Base-by-base conservation (phyloP, 2,888 invertebrate species). In the Drosophila setosimentum region DNA sequence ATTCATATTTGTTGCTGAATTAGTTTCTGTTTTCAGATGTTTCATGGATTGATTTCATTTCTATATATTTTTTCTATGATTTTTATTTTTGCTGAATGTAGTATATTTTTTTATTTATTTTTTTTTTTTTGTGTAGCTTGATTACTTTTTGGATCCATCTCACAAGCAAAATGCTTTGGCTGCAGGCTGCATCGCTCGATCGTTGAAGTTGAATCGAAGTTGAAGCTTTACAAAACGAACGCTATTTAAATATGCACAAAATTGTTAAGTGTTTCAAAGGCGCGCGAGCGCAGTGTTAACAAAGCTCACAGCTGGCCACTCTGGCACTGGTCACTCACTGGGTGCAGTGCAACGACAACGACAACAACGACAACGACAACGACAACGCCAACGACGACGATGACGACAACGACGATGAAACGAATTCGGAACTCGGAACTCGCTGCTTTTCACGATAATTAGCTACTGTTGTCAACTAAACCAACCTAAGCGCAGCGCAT, bases 131-230 rank as follows among this genome's bases (percentile, higher is more conserved):
- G 1, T n/a, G n/a, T 21, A 21, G 42, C 21, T 58, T 74, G 81
- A 70, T 92, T 92, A 92, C 92, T 92, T 92, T 92, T 92, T 82
- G 91, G 91, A 92, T 92, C 92, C 92, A 92, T 92, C 82, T 90
- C 91, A 88, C 54, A 71, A 59, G 81, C 75, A 60, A 69, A 59
- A 57, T 61, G 73, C 65, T 74, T 60, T 57, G 53, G 57, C 81
- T 73, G 86, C 88, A 73, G 78, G 63, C 80, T 76, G 90, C 86
- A 89, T 89, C 55, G 82, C 82, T 68, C 57, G 78, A 60, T 66
- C 65, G 62, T 61, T 78, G 55, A 59, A 54, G 68, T 63, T 72
- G 75, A 4, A 65, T 72, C 70, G 75, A 10, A 67, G 57, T 29
- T 30, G 16, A 40, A 30, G 40, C 29, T 72, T 59, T 69, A 58